Evolutionary conservation across 2,797 vertebrate species (phyloP), one percentile per base, ranked within the genome.

Genomic region (Helostoma temminkii): DNA sequence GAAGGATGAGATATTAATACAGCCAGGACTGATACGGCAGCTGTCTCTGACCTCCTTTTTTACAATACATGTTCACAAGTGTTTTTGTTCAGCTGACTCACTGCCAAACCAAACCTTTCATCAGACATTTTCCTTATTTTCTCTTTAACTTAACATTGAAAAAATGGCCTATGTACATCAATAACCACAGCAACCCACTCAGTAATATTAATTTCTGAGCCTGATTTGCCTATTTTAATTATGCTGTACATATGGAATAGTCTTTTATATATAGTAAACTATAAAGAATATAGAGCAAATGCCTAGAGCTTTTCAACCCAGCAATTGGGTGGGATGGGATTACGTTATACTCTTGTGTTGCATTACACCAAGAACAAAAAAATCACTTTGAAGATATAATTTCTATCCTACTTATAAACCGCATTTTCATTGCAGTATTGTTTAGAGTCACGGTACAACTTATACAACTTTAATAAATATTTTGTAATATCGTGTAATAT

Each of bases 41-140:
- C 87, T 80, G 36, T 61, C 43, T 71, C 64, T 74, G 79, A 88
- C 81, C 82, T 87, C 69, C 56, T 66, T 64, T 54, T 72, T 70
- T 77, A 81, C 22, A 81, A 84, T 71, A 72, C 62, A 70, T 46
- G 62, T 88, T 78, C 30, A 57, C 28, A 55, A 45, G 6, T 59
- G 47, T 75, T 59, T 86, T 86, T 75, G 12, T 41, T 52, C 46
- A 54, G 68, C 71, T 86, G 70, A 49, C 43, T 72, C 64, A 37
- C 65, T 71, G 68, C 52, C 24, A 52, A 67, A 43, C 22, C 21
- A 2, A 53, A 63, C 47, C 75, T 72, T 78, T 86, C 62, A 69
- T 80, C 57, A 62, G 22, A 36, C 36, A 47, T 80, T 64, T 73
- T 50, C 18, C 8, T 65, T 48, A 55, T 73, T 78, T 69, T 49